Evolutionary conservation across 2,888 invertebrate species (phyloP), one percentile per base, ranked within the genome.

Genomic region (Acanthosepion lycidas): DNA sequence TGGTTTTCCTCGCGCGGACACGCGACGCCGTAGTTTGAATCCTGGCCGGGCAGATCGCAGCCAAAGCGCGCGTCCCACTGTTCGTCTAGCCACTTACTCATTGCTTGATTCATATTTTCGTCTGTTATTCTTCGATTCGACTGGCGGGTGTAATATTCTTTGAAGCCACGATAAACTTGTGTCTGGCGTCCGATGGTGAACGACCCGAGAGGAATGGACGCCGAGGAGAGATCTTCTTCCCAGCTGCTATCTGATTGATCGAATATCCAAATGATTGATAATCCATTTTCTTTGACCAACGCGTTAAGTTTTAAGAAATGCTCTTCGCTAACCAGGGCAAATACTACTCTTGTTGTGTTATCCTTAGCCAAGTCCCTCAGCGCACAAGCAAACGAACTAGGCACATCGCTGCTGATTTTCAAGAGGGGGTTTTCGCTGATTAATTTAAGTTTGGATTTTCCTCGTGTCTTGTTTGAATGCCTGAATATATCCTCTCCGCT

Each of bases 81-180:
- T 33, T 94, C 55, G 49, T 53, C 91, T 94, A 95, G 95, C 95
- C 95, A 95, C 15, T 94, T 15, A 33, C 55, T 94, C 78, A 78
- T 78, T 5, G 78, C 78, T 78, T 33, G 78, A 12, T 78, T 78
- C 78, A 78, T 78, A 33, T 78, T 78, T n/a, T n/a, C 78, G 23
- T 64, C 48, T 0, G 94, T 0, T 42, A 48, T 55, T 33, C 48
- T 94, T 26, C 48, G 94, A 18, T 48, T 55, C 12, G 94, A 64
- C 48, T 53, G 48, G 92, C 49, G 51, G 9, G n/a, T 48, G 55
- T 94, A 94, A 48, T 94, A 94, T 28, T 94, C 55, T 12, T 64
- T 59, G 94, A 94, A 94, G 28, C 55, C 94, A 15, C 33, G 28
- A 26, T 94, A 94, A 5, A 94, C 94, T 6, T 42, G 59, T 0